These are phyloP conservation scores for Strigamia transsilvanica DNA, from an alignment of 2,888 invertebrate species.

Conservation along the genomic window DNA sequence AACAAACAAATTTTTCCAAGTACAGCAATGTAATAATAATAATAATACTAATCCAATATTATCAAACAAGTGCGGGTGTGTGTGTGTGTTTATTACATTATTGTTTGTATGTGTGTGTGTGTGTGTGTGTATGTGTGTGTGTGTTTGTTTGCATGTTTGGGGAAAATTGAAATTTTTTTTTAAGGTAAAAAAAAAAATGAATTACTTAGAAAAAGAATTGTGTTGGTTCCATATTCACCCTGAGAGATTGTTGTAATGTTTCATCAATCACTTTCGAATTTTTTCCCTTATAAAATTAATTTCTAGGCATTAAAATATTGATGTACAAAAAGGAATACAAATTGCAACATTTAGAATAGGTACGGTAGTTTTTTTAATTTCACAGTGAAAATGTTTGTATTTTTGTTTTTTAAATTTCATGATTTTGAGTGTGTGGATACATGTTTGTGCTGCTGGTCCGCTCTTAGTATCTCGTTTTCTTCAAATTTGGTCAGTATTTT, in stretches of 20 bases:
- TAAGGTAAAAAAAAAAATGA: background rate
- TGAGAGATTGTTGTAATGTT: slow-evolving; percentile 26
- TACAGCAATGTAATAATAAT: too few species aligned
- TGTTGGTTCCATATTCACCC: slow-evolving; percentile 26
- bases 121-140: background rate
- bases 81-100: background rate
- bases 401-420: background rate
- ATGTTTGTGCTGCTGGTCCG: slow-evolving; percentile 1
- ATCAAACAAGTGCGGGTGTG: background rate
- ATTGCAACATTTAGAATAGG: background rate
- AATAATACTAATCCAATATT: background rate
- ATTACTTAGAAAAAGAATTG: slow-evolving; percentile 21
- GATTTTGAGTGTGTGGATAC: background rate
- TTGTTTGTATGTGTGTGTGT: background rate
- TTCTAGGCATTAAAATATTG: background rate
- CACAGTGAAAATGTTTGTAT: background rate
- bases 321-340: background rate
- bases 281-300: background rate
- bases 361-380: too few species aligned
- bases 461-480: background rate
- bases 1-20: too few species aligned
- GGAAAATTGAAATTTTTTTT: background rate
- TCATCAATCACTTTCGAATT: slow-evolving; percentile 3
- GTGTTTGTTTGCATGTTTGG: background rate
- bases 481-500: background rate